Conservation (phyloP, 2,113 vertebrate genomes). For the Tapirus terrestris region DNA sequence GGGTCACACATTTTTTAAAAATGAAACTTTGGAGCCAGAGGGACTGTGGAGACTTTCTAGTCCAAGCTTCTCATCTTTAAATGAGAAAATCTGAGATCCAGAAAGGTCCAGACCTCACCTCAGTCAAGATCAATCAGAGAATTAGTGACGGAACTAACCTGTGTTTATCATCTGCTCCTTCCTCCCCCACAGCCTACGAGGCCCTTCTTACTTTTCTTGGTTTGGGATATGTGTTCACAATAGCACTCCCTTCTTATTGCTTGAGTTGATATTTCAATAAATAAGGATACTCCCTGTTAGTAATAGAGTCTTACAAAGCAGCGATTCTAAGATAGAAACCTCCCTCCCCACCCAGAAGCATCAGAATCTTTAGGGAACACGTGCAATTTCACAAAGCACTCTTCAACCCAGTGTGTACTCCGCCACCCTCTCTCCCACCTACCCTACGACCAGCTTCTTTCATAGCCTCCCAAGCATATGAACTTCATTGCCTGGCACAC, state of each 20-base stretch:
- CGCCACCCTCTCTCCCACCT: fast-evolving
- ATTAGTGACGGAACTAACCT: fast-evolving
- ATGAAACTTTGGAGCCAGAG: background rate
- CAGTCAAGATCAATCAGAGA: background rate
- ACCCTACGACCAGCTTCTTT: background rate
- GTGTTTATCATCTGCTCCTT: background rate
- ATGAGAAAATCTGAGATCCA: background rate
- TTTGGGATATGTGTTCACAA: background rate
- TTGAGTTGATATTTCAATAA: background rate
- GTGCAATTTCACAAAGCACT: fast-evolving
- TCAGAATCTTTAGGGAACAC: background rate
- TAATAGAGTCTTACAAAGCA: fast-evolving
- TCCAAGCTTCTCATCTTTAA: background rate
- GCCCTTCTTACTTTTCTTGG: too few relatives aligned
- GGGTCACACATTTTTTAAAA: background rate
- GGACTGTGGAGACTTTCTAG: background rate
- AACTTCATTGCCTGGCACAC: fast-evolving
- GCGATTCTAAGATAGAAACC: background rate
- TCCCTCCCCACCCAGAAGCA: too few relatives aligned
- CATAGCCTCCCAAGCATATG: background rate
- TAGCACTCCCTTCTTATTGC: background rate
- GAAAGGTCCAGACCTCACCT: background rate
- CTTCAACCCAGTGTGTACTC: fast-evolving
- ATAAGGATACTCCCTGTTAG: fast-evolving
- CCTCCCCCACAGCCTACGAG: fast-evolving